Evolutionary conservation across 2,113 vertebrate genomes (phyloP).

Genomic region (Orthochromis malagaraziensis): DNA sequence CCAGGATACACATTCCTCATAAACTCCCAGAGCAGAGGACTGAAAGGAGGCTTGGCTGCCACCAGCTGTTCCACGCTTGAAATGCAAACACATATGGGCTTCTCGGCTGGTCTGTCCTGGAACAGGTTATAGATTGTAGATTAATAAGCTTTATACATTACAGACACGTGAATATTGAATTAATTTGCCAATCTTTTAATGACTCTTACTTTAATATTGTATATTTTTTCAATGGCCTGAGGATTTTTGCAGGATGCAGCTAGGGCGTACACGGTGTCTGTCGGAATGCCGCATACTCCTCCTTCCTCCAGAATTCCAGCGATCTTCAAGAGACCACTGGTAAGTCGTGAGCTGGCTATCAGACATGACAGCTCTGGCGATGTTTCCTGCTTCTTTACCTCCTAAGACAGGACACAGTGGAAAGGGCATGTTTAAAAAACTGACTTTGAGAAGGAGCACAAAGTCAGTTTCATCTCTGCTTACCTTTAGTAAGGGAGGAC

Average conservation of each 20-base stretch:
- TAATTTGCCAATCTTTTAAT: neutral
- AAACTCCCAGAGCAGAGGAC: conserved; percentile 84
- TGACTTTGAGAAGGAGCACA: neutral
- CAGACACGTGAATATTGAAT: neutral
- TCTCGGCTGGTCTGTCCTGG: conserved; percentile 85
- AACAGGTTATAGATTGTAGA: neutral
- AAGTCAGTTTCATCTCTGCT: neutral
- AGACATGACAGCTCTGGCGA: conserved; percentile 56
- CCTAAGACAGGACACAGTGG: conserved; percentile 1
- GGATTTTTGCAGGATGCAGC: conserved; percentile 87
- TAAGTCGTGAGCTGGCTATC: conserved; percentile 68
- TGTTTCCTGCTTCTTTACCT: conserved; percentile 25
- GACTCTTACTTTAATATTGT: conserved; percentile 79
- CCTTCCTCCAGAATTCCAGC: conserved; percentile 70
- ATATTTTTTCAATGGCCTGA: conserved; percentile 82
- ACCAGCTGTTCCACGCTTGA: conserved; percentile 82
- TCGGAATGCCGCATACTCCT: conserved; percentile 81
- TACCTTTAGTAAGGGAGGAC: conserved; percentile 75
- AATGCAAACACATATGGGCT: conserved; percentile 87
- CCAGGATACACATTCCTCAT: conserved; percentile 88
- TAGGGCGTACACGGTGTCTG: conserved; percentile 85
- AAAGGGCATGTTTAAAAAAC: neutral
- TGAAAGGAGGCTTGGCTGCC: conserved; percentile 79
- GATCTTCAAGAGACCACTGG: conserved; percentile 76
- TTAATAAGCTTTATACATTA: neutral